Percentiles rank a stretch among this genome's conserved stretches.
phyloP scores from a whole-genome alignment of 2,113 vertebrate species.

The Calidris pygmaea region DNA sequence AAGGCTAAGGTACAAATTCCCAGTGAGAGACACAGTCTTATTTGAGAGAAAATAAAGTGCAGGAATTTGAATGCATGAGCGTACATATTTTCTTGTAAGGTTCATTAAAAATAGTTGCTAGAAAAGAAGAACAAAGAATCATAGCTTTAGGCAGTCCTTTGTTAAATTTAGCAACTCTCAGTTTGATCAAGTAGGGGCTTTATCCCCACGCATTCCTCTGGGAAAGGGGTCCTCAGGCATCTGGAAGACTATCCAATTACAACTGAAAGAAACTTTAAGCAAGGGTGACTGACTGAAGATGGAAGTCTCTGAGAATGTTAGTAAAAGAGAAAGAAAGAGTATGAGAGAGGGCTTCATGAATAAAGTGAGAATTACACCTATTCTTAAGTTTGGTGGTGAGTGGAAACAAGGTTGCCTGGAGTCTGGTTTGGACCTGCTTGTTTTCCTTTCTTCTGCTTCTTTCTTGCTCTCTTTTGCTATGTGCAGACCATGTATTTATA shows the following conservation, averaged over 20 bases:
- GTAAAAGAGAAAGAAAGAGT: neutral
- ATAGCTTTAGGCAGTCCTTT: neutral
- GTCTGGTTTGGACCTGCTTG: neutral
- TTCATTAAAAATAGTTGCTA: neutral
- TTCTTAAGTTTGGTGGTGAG: neutral
- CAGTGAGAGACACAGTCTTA: neutral
- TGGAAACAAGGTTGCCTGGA: neutral
- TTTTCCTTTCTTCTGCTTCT: neutral
- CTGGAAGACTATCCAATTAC: neutral
- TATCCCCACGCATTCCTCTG: neutral
- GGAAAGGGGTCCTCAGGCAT: neutral
- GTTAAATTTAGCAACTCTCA: neutral
- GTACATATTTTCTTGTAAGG: neutral
- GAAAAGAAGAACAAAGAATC: neutral
- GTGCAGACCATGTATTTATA: neutral
- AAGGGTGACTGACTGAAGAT: neutral
- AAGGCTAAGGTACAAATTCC: neutral
- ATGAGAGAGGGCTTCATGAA: neutral
- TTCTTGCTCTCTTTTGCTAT: neutral
- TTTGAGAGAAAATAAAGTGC: neutral
- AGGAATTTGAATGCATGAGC: neutral
- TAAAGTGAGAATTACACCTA: neutral
- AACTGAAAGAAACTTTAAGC: neutral
- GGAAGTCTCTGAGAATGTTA: neutral
- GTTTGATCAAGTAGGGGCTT: neutral